Base-by-base conservation (phyloP, 2,113 vertebrate genomes). In the Pagrus major region DNA sequence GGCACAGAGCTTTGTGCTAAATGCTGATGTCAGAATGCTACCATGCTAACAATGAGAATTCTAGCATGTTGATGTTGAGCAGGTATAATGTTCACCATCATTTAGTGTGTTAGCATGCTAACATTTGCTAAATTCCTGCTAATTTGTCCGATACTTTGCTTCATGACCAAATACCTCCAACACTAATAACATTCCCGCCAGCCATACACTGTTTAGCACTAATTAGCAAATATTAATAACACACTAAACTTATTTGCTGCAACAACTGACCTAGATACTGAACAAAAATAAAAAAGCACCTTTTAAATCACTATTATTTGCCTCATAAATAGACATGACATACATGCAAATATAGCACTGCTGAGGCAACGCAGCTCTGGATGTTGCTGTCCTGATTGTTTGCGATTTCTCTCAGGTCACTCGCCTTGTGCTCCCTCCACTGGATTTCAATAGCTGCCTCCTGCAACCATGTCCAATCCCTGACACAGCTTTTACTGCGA, bases 391-490 rank as follows among this genome's bases (percentile, higher is more conserved):
- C 33, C 46, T 66, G 64, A 56, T 61, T 54, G 49, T 65, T 18
- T 42, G 37, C n/a, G 29, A 54, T 67, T 71, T 78, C 44, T 77
- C 80, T 64, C 61, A 61, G 71, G 71, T 76, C 67, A 76, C 16
- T 80, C 76, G 1, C 44, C 58, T 59, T 58, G 73, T 69, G 25
- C 41, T 47, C 67, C 61, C 56, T 77, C 37, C 51, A 46, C 44
- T 71, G 69, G 16, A 51, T 76, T 46, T 66, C 70, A 75, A 61
- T 67, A 58, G 29, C 70, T 71, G 59, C 64, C 47, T 44, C 21
- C n/a, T 85, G 66, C 49, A 71, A 67, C 14, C 20, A 52, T 64
- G 49, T 79, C 6, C 4, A 59, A 73, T 42, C 29, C 65, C 20
- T 65, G 39, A 46, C 42, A 56, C 52, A 46, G 51, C 11, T 31